phyloP scores from a whole-genome alignment of 2,113 vertebrate species.

The Oceanites oceanicus region DNA sequence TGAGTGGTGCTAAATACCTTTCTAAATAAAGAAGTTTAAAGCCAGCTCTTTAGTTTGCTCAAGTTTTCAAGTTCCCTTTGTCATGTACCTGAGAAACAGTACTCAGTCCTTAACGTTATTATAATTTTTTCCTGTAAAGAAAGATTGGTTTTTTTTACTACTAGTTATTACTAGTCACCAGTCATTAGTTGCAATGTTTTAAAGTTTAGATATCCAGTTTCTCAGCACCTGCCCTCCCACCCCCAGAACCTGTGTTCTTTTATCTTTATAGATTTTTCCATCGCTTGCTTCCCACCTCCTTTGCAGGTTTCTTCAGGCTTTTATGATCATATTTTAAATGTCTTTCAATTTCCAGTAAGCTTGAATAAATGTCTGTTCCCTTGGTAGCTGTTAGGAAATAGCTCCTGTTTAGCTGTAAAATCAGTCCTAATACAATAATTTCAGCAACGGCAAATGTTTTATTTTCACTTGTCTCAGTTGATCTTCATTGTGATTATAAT shows the following conservation, averaged over 20 bases:
- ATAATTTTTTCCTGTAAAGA: background rate
- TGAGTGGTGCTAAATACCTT: background rate
- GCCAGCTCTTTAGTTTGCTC: background rate
- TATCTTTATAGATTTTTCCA: background rate
- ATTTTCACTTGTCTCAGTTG: background rate
- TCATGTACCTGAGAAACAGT: background rate
- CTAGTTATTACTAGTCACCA: background rate
- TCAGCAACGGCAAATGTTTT: background rate
- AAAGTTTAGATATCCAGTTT: background rate
- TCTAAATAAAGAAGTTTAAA: background rate
- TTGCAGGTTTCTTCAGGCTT: background rate
- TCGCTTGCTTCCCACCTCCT: background rate
- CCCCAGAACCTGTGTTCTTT: background rate
- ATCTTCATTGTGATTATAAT: background rate
- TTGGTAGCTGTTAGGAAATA: conserved; percentile 22
- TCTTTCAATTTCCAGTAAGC: conserved; percentile 21
- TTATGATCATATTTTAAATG: conserved; percentile 5
- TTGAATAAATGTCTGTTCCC: conserved; percentile 49
- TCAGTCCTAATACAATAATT: background rate
- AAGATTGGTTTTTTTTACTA: background rate
- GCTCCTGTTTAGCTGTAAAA: conserved; percentile 7
- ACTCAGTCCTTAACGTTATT: background rate
- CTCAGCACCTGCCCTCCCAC: background rate
- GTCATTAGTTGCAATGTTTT: background rate
- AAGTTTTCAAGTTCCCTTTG: background rate